Percentiles rank a stretch among this genome's conserved stretches.
Conservation (phyloP, 2,113 vertebrate genomes). For the Erythrocercus mccallii region DNA sequence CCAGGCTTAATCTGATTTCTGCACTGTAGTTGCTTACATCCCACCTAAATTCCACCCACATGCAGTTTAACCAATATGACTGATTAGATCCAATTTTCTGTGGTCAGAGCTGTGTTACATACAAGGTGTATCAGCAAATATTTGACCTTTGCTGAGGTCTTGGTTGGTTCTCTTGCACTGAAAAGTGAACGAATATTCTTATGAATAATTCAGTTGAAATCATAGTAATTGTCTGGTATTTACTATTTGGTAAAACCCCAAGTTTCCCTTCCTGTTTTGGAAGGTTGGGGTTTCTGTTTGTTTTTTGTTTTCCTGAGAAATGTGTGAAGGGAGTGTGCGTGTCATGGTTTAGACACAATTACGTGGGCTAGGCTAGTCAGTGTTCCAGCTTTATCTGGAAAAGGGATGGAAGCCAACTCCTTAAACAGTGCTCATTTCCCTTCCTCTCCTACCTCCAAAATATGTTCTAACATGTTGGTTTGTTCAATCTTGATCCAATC, state of each 20-base stretch:
- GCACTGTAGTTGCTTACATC: background rate
- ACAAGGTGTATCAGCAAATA: background rate
- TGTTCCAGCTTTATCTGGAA: slow-evolving; percentile 29
- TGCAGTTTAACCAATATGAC: background rate
- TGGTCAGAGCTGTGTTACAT: background rate
- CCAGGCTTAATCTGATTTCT: slow-evolving; percentile 56
- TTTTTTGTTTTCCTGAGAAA: background rate
- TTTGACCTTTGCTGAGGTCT: background rate
- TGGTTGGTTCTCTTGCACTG: background rate
- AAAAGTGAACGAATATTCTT: background rate
- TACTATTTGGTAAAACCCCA: background rate
- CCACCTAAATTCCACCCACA: slow-evolving; percentile 27
- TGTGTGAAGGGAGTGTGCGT: background rate
- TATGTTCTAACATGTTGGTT: background rate
- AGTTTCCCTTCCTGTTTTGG: background rate
- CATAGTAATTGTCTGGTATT: background rate
- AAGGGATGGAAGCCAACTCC: slow-evolving; percentile 39
- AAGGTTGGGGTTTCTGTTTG: background rate
- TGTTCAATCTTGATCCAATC: background rate
- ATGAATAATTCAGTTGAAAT: background rate
- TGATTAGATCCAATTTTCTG: slow-evolving; percentile 9
- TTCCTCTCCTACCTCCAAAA: background rate
- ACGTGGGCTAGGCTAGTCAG: background rate
- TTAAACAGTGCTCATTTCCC: background rate
- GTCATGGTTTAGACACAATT: background rate